Conservation (phyloP, 2,888 invertebrate species). For the Pasiphila rectangulata region DNA sequence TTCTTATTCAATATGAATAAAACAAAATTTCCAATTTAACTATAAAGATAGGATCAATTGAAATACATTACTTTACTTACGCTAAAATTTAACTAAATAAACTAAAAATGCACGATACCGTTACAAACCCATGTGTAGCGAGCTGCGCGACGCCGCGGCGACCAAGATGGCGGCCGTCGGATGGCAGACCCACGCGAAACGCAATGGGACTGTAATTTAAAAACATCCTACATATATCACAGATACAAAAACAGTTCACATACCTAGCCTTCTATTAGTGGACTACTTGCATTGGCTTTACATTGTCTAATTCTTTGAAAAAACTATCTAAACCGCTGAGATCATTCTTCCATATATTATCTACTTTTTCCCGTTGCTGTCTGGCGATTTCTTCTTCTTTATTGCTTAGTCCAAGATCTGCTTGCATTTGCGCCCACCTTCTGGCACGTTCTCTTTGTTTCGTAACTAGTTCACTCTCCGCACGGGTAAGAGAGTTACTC, state of each 20-base stretch:
- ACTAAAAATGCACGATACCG: slow-evolving; percentile 78
- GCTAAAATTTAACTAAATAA: slow-evolving; percentile 57
- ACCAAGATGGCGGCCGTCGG: slow-evolving; percentile 81
- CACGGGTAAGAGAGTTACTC: slow-evolving; percentile 79
- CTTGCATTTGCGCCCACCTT: slow-evolving; percentile 82
- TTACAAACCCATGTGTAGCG: slow-evolving; percentile 77
- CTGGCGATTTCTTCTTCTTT: slow-evolving; percentile 71
- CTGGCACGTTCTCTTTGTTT: slow-evolving; percentile 83
- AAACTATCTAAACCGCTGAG: slow-evolving; percentile 84
- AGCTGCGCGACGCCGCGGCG: slow-evolving; percentile 82
- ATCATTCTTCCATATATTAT: slow-evolving; percentile 81
- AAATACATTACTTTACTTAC: slow-evolving; percentile 51
- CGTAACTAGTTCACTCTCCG: slow-evolving; percentile 80
- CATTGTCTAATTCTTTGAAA: slow-evolving; percentile 83
- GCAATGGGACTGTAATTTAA: slow-evolving; percentile 81
- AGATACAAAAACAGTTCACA: slow-evolving; percentile 66
- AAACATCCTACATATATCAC: slow-evolving; percentile 80
- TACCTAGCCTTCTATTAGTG: slow-evolving; percentile 57
- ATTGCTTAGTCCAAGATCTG: slow-evolving; percentile 69
- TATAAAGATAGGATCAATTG: slow-evolving; percentile 64
- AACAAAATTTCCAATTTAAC: slow-evolving; percentile 68
- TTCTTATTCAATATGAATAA: slow-evolving; percentile 79
- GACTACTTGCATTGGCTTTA: slow-evolving; percentile 68
- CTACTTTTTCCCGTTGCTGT: slow-evolving; percentile 69
- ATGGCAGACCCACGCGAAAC: slow-evolving; percentile 80